Conservation (phyloP, 2,113 vertebrate species). For the Pogonocichla stellata region DNA sequence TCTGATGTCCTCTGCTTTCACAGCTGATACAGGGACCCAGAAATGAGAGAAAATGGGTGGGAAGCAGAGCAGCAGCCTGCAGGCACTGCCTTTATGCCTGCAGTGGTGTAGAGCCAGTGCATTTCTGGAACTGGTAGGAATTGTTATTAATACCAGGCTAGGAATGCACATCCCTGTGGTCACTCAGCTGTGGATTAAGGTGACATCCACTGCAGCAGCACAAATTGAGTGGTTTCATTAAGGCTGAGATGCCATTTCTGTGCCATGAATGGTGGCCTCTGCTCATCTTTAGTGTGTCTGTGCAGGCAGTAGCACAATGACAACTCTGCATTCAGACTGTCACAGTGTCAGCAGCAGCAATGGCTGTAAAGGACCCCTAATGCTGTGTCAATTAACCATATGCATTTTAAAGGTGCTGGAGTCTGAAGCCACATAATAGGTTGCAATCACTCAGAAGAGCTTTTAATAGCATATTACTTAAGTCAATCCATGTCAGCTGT, state of each 20-base stretch:
- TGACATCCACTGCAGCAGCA: not conserved
- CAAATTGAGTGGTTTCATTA: not conserved
- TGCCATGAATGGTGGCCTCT: not conserved
- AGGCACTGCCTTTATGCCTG: conserved; percentile 4
- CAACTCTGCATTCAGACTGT: not conserved
- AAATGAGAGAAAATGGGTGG: not conserved
- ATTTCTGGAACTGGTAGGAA: not conserved
- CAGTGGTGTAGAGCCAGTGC: not conserved
- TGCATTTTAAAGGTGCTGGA: conserved; percentile 44
- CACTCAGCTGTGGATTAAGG: conserved; percentile 35
- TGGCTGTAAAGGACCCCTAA: conserved; percentile 20
- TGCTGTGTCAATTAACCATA: conserved; percentile 44
- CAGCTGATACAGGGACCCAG: not conserved
- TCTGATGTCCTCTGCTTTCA: conserved; percentile 58
- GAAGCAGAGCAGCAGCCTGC: not conserved
- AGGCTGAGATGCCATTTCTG: conserved; percentile 10
- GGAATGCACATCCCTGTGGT: not conserved
- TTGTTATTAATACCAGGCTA: not conserved
- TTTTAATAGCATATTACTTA: conserved; percentile 33
- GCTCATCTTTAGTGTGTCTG: not conserved
- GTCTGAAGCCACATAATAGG: conserved; percentile 21
- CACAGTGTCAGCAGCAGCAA: not conserved
- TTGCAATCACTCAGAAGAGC: not conserved
- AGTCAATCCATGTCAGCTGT: conserved; percentile 4
- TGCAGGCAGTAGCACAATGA: not conserved